Conservation (phyloP, 2,797 vertebrate genomes). For the Gymnothorax javanicus region DNA sequence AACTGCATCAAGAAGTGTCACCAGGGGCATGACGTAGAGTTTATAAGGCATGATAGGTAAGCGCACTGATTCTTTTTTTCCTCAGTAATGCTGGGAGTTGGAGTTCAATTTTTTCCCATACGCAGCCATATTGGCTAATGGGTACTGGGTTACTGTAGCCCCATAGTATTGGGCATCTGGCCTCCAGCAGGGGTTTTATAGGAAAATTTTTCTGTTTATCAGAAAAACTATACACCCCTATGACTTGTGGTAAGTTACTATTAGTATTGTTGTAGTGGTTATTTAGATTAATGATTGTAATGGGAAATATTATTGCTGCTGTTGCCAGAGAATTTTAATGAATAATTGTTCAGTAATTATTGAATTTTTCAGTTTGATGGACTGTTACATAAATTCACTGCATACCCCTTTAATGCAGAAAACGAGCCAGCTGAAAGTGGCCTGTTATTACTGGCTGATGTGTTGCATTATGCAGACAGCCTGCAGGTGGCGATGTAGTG, state of each 20-base stretch:
- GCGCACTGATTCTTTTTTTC: slow-evolving; percentile 24
- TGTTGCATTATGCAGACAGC: neutral
- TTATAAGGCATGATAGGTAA: slow-evolving; percentile 98
- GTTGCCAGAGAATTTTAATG: neutral
- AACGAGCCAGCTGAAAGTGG: neutral
- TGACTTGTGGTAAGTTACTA: neutral
- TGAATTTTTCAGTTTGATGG: neutral
- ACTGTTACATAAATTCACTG: neutral
- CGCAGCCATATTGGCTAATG: neutral
- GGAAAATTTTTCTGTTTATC: neutral
- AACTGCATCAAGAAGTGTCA: slow-evolving; percentile 99
- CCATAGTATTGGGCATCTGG: no score
- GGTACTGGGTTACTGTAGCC: neutral
- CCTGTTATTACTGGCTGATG: neutral
- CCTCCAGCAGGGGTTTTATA: neutral
- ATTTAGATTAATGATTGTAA: neutral
- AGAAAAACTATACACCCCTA: neutral
- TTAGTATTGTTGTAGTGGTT: neutral
- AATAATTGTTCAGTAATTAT: neutral
- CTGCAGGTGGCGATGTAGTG: neutral
- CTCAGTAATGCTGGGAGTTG: neutral
- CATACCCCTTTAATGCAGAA: neutral
- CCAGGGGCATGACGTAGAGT: slow-evolving; percentile 98
- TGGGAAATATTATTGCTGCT: neutral
- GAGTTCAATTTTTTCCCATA: neutral